These are phyloP conservation scores for Elysia crispata DNA, from an alignment of 2,888 invertebrate genomes.

Conservation along the genomic window DNA sequence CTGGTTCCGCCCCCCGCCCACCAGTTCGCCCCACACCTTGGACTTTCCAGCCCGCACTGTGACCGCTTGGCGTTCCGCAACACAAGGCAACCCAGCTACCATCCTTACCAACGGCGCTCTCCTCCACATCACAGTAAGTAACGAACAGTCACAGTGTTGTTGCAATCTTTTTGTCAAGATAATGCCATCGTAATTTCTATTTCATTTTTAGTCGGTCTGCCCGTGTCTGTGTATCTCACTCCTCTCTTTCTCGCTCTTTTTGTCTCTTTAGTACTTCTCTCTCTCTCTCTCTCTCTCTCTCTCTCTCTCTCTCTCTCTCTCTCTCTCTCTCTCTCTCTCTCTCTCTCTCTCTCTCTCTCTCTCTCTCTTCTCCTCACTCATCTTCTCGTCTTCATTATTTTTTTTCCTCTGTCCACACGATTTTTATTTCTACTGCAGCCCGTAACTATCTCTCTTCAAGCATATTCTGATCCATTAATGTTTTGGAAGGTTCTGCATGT, in stretches of 20 bases:
- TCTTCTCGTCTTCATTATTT: no score
- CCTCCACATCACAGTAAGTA: slow-evolving; percentile 66
- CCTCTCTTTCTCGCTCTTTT: slow-evolving; percentile 20
- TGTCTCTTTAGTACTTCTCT: slow-evolving; percentile 6
- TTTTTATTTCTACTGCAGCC: no score
- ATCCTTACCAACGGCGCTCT: slow-evolving; percentile 70
- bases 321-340: slow-evolving; percentile 1
- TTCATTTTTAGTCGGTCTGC: slow-evolving; percentile 3
- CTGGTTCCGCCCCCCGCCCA: slow-evolving; percentile 72
- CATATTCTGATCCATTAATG: no score
- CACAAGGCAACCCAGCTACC: slow-evolving; percentile 67
- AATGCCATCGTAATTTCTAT: neutral
- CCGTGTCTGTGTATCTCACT: neutral
- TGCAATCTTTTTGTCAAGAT: neutral
- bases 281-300: slow-evolving; percentile 41
- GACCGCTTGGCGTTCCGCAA: slow-evolving; percentile 69
- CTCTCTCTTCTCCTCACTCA: neutral
- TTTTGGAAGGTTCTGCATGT: no score
- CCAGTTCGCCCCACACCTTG: slow-evolving; percentile 69
- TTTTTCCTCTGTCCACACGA: no score
- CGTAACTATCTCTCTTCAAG: no score
- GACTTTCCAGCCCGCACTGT: slow-evolving; percentile 66
- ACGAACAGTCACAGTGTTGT: neutral
- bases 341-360: neutral
- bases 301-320: slow-evolving; percentile 36